A percentile compares a stretch with the other conserved stretches of the same genome.
Evolutionary conservation across 1,140 invertebrate species (phyloP).

Genomic region (Psix sp.): DNA sequence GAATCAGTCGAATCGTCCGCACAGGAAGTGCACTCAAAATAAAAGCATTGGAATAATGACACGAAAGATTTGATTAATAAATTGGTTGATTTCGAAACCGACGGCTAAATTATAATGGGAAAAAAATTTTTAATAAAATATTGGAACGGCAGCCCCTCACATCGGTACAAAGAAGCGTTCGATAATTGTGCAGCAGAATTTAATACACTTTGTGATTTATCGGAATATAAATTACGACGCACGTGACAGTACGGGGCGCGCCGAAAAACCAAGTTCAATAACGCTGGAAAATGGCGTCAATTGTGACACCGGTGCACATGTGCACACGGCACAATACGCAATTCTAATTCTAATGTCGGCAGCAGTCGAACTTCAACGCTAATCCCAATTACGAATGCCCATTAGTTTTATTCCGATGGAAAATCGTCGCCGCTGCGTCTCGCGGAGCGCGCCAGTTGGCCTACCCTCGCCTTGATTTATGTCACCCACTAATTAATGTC

Average conservation of each 20-base stretch:
- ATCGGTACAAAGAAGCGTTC: background rate
- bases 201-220: constrained; percentile 35
- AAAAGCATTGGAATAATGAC: background rate
- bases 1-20: background rate
- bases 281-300: constrained; percentile 37
- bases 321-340: constrained; percentile 59
- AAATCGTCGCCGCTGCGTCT: constrained; percentile 58
- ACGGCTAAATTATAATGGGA: too few relatives aligned
- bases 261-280: constrained; percentile 40
- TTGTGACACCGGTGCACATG: constrained; percentile 56
- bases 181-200: constrained; percentile 19
- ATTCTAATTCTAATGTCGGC: constrained; percentile 67
- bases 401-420: constrained; percentile 73
- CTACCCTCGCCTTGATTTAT: constrained; percentile 67
- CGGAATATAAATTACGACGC: constrained; percentile 35
- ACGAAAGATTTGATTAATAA: background rate
- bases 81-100: background rate
- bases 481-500: constrained; percentile 71
- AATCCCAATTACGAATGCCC: constrained; percentile 74
- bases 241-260: constrained; percentile 25
- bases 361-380: constrained; percentile 52
- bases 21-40: background rate
- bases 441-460: constrained; percentile 40
- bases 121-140: too few relatives aligned
- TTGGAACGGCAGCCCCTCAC: too few relatives aligned